Conservation (phyloP, 2,888 invertebrate genomes). For the Ypsolopha sequella region DNA sequence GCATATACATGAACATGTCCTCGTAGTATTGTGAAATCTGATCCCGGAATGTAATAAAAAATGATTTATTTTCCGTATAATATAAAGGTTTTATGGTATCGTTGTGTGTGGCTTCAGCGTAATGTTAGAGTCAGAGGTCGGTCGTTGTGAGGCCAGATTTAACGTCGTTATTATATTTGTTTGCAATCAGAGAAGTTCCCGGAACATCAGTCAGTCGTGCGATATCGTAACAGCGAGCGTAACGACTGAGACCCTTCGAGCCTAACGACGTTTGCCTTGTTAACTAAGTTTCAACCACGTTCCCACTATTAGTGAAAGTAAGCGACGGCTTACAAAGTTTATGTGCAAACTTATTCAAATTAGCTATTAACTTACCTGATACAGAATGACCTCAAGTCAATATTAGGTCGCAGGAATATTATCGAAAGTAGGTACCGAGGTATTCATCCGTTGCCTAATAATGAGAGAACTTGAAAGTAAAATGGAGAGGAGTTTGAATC, state of each 20-base stretch:
- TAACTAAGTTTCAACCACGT: conserved; percentile 32
- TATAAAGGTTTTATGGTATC: conserved; percentile 8
- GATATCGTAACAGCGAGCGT: conserved; percentile 4
- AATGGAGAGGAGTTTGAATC: conserved; percentile 5
- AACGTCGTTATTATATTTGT: background rate
- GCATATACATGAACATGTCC: conserved; percentile 8
- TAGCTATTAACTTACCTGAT: background rate
- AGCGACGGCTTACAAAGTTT: conserved; percentile 27
- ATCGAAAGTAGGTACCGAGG: too few relatives aligned
- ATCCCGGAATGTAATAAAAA: conserved; percentile 12
- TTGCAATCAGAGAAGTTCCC: background rate
- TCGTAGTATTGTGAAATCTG: conserved; percentile 11
- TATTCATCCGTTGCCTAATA: too few relatives aligned
- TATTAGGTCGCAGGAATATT: too few relatives aligned
- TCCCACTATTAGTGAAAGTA: conserved; percentile 24
- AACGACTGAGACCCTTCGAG: conserved; percentile 5
- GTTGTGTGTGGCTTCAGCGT: background rate
- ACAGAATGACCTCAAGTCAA: too few relatives aligned
- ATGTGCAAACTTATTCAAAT: conserved; percentile 9
- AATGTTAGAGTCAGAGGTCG: background rate
- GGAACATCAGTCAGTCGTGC: conserved; percentile 14
- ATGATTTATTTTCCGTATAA: conserved; percentile 2
- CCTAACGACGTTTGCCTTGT: conserved; percentile 42
- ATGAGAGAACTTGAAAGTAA: too few relatives aligned
- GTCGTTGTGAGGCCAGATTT: background rate